These are phyloP conservation scores for Teleogryllus occipitalis DNA, from an alignment of 1,140 invertebrate species.

Conservation along the genomic window DNA sequence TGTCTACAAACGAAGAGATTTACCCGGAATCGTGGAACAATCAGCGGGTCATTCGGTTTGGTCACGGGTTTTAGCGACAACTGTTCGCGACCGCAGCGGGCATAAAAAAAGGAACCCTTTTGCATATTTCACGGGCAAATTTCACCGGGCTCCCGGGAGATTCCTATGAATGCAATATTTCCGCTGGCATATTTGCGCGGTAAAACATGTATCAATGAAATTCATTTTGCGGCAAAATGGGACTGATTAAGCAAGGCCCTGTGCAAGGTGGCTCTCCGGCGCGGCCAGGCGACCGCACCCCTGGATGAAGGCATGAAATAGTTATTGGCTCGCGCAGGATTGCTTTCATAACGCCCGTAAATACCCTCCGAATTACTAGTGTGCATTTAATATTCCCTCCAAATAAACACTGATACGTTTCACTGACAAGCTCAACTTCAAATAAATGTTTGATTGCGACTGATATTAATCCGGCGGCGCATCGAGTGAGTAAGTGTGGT, in stretches of 20 bases:
- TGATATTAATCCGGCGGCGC: too few relatives aligned
- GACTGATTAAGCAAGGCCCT: neutral
- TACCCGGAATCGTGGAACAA: too few relatives aligned
- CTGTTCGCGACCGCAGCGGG: too few relatives aligned
- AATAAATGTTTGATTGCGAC: neutral
- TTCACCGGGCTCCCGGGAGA: too few relatives aligned
- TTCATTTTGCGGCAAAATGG: neutral
- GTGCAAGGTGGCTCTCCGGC: neutral
- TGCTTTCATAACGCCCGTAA: neutral
- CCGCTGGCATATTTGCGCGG: neutral
- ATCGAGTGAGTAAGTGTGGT: too few relatives aligned
- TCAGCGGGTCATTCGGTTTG: too few relatives aligned
- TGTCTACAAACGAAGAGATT: too few relatives aligned
- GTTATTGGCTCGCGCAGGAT: neutral
- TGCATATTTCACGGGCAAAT: too few relatives aligned
- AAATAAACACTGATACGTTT: neutral
- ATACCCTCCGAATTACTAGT: neutral
- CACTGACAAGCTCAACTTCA: neutral
- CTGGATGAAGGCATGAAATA: neutral
- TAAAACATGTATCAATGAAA: neutral
- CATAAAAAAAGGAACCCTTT: too few relatives aligned
- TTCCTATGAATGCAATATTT: neutral
- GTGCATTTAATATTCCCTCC: neutral
- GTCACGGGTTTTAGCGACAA: too few relatives aligned
- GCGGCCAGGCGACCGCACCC: neutral